These are phyloP conservation scores for Tinamus guttatus DNA, from an alignment of 2,113 vertebrate species.

Conservation along the genomic window DNA sequence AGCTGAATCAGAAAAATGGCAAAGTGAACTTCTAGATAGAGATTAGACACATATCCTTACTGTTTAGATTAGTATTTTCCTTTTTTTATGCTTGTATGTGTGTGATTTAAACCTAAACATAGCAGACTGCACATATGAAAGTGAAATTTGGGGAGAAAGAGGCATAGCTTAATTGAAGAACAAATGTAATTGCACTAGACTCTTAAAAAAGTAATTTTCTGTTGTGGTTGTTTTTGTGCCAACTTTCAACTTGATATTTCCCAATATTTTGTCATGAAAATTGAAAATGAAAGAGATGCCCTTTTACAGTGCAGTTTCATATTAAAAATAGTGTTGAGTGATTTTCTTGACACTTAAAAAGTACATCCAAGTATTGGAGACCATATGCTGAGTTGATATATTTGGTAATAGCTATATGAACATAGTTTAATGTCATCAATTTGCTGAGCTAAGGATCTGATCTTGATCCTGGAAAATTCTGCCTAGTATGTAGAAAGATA, in stretches of 20 bases:
- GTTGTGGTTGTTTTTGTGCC: neutral
- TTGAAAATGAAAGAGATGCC: neutral
- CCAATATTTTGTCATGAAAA: neutral
- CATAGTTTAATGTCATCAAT: neutral
- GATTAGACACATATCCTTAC: neutral
- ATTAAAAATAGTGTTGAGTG: neutral
- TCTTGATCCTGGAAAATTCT: neutral
- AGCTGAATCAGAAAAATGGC: neutral
- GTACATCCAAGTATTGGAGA: neutral
- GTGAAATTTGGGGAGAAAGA: neutral
- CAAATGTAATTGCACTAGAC: fast-evolving
- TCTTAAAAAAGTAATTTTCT: neutral
- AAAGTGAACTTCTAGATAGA: neutral
- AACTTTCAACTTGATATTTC: neutral
- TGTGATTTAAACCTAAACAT: neutral
- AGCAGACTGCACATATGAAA: neutral
- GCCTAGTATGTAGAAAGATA: neutral
- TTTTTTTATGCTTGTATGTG: neutral
- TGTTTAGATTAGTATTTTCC: neutral
- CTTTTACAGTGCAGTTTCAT: neutral
- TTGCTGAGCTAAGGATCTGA: neutral
- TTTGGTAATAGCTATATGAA: neutral
- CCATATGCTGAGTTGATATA: neutral
- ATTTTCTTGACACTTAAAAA: neutral
- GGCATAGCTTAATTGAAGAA: neutral